phyloP scores from a whole-genome alignment of 2,888 invertebrate species.

The Synergus japonicus region DNA sequence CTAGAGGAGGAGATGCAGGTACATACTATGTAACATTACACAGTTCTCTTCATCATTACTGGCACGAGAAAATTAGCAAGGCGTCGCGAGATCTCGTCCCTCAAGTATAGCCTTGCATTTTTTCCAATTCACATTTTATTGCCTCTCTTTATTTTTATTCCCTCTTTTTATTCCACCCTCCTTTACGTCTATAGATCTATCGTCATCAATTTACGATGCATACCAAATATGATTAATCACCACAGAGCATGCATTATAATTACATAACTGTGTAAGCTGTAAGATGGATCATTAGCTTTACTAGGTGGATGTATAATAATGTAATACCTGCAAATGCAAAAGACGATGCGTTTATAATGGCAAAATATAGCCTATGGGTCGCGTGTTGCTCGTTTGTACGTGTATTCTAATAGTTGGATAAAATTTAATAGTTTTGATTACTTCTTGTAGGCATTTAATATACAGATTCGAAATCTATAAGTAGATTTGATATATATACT shows the following conservation, averaged over 20 bases:
- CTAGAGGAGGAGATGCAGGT: not conserved
- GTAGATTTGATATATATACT: not conserved
- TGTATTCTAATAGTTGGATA: not conserved
- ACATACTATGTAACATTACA: conserved; percentile 3
- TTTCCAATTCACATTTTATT: conserved; percentile 40
- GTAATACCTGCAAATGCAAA: not conserved
- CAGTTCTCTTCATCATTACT: conserved; percentile 20
- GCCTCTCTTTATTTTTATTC: conserved; percentile 29
- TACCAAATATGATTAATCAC: conserved; percentile 51
- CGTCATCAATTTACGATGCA: conserved; percentile 53
- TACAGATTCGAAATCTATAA: not conserved
- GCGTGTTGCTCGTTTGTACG: conserved; percentile 5
- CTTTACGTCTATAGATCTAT: conserved; percentile 10
- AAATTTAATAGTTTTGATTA: not conserved
- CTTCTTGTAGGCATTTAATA: not conserved
- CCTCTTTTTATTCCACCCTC: conserved; percentile 14
- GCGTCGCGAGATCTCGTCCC: conserved; percentile 25
- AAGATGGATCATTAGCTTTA: not conserved
- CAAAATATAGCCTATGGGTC: not conserved
- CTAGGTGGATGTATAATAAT: not conserved
- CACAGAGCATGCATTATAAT: conserved; percentile 34
- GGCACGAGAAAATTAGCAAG: conserved; percentile 35
- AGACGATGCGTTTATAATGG: not conserved
- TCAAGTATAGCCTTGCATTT: not conserved
- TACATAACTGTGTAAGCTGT: not conserved